Base-by-base conservation (phyloP, 2,888 invertebrate genomes). In the Callinectes sapidus region DNA sequence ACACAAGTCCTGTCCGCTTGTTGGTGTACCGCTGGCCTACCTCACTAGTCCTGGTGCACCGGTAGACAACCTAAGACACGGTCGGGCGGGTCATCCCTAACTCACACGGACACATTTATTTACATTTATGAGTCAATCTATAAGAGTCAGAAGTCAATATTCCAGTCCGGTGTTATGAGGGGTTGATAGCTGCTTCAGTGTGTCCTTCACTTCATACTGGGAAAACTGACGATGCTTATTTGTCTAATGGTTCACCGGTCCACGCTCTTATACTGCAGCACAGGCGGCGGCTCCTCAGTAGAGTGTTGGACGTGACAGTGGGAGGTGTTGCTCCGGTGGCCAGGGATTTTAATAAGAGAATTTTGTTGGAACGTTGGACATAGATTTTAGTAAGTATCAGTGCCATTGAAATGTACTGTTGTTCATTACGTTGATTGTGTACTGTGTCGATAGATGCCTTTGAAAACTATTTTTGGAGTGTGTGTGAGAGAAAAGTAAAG, bases 121-220 rank as follows among this genome's bases (percentile, higher is more conserved):
- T 81, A 81, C 81, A 81, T 81, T 81, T 81, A 32, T 81, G 81
- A 81, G 81, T 32, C 35, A 81, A 81, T 81, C 81, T 81, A 81
- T 81, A 81, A 28, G 71, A 2, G 0, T 28, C 1, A 1, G 71
- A 81, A 81, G 81, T 81, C 81, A 16, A 81, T 35, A 81, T 32
- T 81, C 16, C 2, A 10, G 32, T 16, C 10, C 10, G 35, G 81
- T 32, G 81, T 35, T 23, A 28, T 8, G 71, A 71, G 23, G 71
- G n/a, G 10, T 71, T 71, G 8, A 71, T 28, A 28, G 28, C 2
- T 8, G 28, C 5, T n/a, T 28, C n/a, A 71, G n/a, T 71, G 1
- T 71, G 23, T 71, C 28, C 71, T 71, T n/a, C 23, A n/a, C 71
- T n/a, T 61, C 16, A 61, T 61, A 18, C 2, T 61, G 23, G 2